These are phyloP conservation scores for Blomia tropicalis DNA, from an alignment of 2,888 invertebrate species.

Conservation along the genomic window DNA sequence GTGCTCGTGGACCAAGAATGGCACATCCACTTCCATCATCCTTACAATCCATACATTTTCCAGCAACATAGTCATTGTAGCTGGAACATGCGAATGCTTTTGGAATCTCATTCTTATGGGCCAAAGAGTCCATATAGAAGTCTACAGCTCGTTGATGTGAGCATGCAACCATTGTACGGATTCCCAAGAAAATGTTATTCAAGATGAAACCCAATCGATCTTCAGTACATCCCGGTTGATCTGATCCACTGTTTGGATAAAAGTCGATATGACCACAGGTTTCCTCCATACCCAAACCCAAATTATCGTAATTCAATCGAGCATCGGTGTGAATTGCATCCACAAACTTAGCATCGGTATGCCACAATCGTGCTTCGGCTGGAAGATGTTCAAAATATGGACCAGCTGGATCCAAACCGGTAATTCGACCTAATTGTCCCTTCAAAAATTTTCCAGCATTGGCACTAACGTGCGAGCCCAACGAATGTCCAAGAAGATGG, in stretches of 20 bases:
- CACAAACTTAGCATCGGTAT: slow-evolving; percentile 64
- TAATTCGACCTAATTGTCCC: slow-evolving; percentile 8
- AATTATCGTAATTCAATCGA: too few species aligned
- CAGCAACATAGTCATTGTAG: slow-evolving; percentile 52
- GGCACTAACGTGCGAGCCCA: slow-evolving; percentile 16
- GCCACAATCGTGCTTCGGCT: slow-evolving; percentile 59
- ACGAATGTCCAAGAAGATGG: slow-evolving; percentile 16
- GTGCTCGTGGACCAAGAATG: slow-evolving; percentile 49
- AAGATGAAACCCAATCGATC: slow-evolving; percentile 20
- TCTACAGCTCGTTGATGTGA: slow-evolving; percentile 69
- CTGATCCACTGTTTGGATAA: slow-evolving; percentile 37
- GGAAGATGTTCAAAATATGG: slow-evolving; percentile 77
- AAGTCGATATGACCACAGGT: slow-evolving; percentile 35
- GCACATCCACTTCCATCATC: slow-evolving; percentile 49
- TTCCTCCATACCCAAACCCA: not conserved
- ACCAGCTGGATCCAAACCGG: slow-evolving; percentile 69
- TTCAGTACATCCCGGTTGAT: slow-evolving; percentile 36
- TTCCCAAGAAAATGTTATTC: slow-evolving; percentile 50
- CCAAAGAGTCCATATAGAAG: slow-evolving; percentile 64
- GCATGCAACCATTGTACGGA: slow-evolving; percentile 61
- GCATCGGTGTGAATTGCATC: too few species aligned
- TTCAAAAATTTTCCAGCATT: slow-evolving; percentile 19
- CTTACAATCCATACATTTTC: slow-evolving; percentile 58
- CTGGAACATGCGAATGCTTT: slow-evolving; percentile 63
- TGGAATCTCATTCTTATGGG: slow-evolving; percentile 55